Percentiles rank a stretch among this genome's conserved stretches.
phyloP scores from a whole-genome alignment of 2,113 vertebrate genomes.

The Hucho hucho region DNA sequence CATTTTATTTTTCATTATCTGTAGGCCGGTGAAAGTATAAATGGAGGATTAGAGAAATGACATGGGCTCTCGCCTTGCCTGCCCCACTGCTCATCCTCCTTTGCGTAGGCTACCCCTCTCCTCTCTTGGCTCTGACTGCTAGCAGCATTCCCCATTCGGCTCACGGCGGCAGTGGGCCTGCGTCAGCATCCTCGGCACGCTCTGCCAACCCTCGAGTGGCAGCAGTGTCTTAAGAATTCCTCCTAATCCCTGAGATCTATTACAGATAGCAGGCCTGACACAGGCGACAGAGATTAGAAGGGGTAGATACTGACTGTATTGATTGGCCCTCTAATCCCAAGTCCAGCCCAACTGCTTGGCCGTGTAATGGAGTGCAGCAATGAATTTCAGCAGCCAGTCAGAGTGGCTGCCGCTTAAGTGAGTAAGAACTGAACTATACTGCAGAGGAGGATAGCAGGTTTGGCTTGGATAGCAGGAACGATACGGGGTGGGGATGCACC shows the following conservation, averaged over 20 bases:
- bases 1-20: constrained; percentile 81
- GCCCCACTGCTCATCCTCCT: constrained; percentile 66
- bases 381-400: constrained; percentile 70
- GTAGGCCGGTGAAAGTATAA: constrained; percentile 74
- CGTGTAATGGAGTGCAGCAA: constrained; percentile 69
- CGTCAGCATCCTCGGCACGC: constrained; percentile 12
- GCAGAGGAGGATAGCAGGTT: background rate
- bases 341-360: constrained; percentile 56
- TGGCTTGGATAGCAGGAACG: too few species aligned
- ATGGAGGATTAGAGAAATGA: constrained; percentile 83
- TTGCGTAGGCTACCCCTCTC: constrained; percentile 12
- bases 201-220: constrained; percentile 28
- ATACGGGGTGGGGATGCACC: background rate
- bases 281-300: constrained; percentile 76
- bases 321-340: constrained; percentile 70
- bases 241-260: constrained; percentile 79
- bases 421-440: constrained; percentile 13
- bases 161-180: too few species aligned
- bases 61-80: constrained; percentile 72
- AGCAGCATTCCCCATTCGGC: constrained; percentile 45
- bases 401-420: constrained; percentile 30
- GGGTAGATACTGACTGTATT: constrained; percentile 77
- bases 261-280: constrained; percentile 76
- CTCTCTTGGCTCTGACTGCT: constrained; percentile 28
- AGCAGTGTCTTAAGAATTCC: constrained; percentile 70